Conservation (phyloP, 2,888 invertebrate genomes). For the Leptopilina myrica region DNA sequence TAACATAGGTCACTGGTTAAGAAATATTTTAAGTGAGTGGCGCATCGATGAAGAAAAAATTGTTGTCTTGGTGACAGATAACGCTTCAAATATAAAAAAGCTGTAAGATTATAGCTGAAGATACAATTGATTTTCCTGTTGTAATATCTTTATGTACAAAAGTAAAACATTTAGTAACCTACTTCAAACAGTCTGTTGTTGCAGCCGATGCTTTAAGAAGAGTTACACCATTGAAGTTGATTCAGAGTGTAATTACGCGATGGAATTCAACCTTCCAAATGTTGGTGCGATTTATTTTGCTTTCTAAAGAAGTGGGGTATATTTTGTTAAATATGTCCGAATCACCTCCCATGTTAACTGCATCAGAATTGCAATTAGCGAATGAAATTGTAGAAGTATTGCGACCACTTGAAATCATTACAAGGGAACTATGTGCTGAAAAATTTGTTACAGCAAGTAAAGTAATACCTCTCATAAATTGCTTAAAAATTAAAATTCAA, state of each 20-base stretch:
- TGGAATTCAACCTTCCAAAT: conserved; percentile 51
- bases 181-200: not conserved
- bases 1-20: no score
- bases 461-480: conserved; percentile 22
- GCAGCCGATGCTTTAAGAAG: conserved; percentile 48
- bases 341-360: conserved; percentile 50
- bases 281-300: conserved; percentile 41
- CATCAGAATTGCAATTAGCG: conserved; percentile 52
- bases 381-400: conserved; percentile 56
- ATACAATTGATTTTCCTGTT: no score
- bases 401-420: conserved; percentile 27
- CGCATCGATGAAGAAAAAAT: no score
- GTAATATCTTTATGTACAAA: no score
- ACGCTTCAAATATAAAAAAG: no score
- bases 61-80: no score
- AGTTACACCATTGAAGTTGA: conserved; percentile 41
- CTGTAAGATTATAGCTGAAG: no score
- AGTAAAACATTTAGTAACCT: no score
- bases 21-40: no score
- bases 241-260: conserved; percentile 41
- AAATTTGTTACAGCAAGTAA: conserved; percentile 29
- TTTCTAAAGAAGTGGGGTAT: conserved; percentile 41
- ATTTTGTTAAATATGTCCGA: conserved; percentile 55
- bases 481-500: not conserved
- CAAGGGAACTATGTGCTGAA: conserved; percentile 24